Base-by-base conservation (phyloP, 1,140 invertebrate species). In the Schlechtendalia chinensis region DNA sequence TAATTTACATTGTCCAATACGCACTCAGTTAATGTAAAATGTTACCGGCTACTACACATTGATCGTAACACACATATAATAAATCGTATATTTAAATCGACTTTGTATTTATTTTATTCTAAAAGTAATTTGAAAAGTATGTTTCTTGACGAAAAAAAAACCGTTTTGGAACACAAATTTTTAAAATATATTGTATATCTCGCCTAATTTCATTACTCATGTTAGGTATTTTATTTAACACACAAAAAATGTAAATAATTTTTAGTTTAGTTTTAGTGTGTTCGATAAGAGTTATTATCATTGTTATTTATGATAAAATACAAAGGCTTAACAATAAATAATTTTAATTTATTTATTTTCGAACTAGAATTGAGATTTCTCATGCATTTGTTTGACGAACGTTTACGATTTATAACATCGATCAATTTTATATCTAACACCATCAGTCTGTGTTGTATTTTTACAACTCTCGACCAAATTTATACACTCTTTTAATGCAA, bases 371-470 rank as follows among this genome's bases (percentile, higher is more conserved):
- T 39, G 63, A 39, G 63, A 29, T 67, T 67, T 67, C 14, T 5
- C 32, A 45, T 39, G 8, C 63, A 67, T 67, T 67, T 67, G 19
- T 67, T 67, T 45, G 19, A n/a, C 11, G 16, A 67, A 67, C 63
- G n/a, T 39, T 29, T 67, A 22, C 32, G 32, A 39, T 39, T 67
- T 39, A 67, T 29, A 14, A 67, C 63, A 39, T 67, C 63, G 63
- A 67, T 45, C 63, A 67, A 67, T 19, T 67, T 39, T 67, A 67
- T 39, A 32, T 67, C 63, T 22, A 67, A 67, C 63, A 67, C 32
- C 29, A 67, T 67, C 63, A 67, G 63, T 67, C 63, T 67, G 32
- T 39, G 63, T 67, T 39, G 63, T 17, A 22, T 67, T 67, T 67
- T n/a, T 67, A 67, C 39, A 19, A 67, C 32, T 39, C 19, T 4